phyloP scores from a whole-genome alignment of 1,140 invertebrate genomes.

The Ceratosolen fusciceps region DNA sequence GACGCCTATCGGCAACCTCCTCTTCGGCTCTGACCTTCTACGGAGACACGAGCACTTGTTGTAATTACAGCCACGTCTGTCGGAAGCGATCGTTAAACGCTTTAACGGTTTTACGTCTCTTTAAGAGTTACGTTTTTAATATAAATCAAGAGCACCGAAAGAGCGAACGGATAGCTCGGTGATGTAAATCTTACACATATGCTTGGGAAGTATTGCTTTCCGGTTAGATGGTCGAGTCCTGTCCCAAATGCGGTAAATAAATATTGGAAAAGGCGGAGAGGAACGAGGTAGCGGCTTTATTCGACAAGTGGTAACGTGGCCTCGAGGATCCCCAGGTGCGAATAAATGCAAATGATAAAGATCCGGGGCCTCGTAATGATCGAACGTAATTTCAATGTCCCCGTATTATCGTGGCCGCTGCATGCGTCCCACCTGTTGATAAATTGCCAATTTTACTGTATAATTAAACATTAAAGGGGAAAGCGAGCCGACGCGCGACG shows the following conservation, averaged over 20 bases:
- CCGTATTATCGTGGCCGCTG: not conserved
- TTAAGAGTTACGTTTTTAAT: not conserved
- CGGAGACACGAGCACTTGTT: not conserved
- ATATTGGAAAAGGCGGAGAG: no score
- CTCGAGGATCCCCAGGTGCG: no score
- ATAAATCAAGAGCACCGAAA: not conserved
- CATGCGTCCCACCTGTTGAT: conserved; percentile 14
- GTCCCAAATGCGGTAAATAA: no score
- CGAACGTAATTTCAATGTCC: not conserved
- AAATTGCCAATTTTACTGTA: not conserved
- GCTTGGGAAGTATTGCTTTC: no score
- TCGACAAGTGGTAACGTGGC: no score
- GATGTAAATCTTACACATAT: no score
- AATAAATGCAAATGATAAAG: not conserved
- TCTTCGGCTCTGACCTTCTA: not conserved
- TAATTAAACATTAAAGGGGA: not conserved
- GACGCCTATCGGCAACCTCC: no score
- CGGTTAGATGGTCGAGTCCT: no score
- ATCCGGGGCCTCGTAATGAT: not conserved
- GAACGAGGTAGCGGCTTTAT: no score
- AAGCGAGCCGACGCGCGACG: not conserved
- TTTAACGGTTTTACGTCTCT: not conserved
- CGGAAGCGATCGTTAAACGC: not conserved
- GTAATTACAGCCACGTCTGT: not conserved
- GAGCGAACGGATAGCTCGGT: not conserved